phyloP scores from a whole-genome alignment of 2,888 invertebrate genomes.

The Leucoptera coffeella region DNA sequence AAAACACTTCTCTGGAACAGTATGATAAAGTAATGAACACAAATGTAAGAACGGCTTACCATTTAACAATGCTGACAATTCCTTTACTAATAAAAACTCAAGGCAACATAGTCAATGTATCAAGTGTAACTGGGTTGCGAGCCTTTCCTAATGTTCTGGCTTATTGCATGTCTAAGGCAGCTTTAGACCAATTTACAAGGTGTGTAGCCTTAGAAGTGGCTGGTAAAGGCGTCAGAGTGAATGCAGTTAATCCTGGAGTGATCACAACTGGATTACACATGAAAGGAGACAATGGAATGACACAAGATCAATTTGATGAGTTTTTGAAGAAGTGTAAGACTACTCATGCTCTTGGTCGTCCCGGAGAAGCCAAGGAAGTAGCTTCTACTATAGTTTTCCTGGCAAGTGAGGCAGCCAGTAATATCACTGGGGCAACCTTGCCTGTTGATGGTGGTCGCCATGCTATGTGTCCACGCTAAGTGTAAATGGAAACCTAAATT shows the following conservation, averaged over 20 bases:
- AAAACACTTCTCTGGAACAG: conserved; percentile 73
- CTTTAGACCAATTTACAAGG: conserved; percentile 89
- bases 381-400: conserved; percentile 84
- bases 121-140: conserved; percentile 83
- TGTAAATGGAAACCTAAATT: no score
- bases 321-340: conserved; percentile 76
- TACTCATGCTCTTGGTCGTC: conserved; percentile 85
- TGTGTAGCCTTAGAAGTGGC: conserved; percentile 83
- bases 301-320: conserved; percentile 65
- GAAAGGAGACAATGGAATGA: conserved; percentile 67
- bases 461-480: conserved; percentile 80
- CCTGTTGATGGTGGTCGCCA: conserved; percentile 88
- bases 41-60: conserved; percentile 73
- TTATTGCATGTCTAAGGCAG: conserved; percentile 89
- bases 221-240: conserved; percentile 73
- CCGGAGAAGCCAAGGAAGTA: conserved; percentile 79
- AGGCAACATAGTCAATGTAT: conserved; percentile 88
- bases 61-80: conserved; percentile 75
- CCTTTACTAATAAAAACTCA: conserved; percentile 75
- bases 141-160: conserved; percentile 85
- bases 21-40: conserved; percentile 83
- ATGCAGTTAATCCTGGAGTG: conserved; percentile 90
- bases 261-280: conserved; percentile 83
- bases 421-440: conserved; percentile 77
- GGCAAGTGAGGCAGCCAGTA: conserved; percentile 77